Conservation (phyloP, 2,888 invertebrate genomes). For the Trissolcus japonicus region DNA sequence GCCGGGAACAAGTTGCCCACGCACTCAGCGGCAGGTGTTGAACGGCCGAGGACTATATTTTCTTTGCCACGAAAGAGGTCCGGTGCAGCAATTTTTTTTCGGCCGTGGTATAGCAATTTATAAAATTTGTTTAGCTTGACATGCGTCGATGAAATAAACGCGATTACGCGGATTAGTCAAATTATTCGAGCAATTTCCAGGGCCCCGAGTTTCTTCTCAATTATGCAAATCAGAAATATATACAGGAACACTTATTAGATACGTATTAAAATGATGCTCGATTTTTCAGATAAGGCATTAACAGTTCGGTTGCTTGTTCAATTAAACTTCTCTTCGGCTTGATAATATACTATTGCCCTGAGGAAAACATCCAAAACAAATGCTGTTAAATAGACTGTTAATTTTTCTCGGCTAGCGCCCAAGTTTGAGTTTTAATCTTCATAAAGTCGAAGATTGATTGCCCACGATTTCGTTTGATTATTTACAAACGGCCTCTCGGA, state of each 20-base stretch:
- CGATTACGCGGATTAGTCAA: conserved; percentile 4
- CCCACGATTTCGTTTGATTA: conserved; percentile 29
- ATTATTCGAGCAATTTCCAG: conserved; percentile 8
- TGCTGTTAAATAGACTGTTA: conserved; percentile 17
- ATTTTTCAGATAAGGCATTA: conserved; percentile 1
- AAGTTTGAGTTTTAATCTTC: conserved; percentile 5
- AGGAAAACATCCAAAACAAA: no score
- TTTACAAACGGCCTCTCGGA: conserved; percentile 9
- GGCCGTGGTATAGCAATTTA: conserved; percentile 13
- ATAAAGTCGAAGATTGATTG: conserved; percentile 25
- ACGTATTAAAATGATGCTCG: conserved; percentile 1
- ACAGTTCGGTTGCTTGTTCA: no score
- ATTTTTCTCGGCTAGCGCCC: conserved; percentile 13
- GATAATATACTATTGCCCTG: no score
- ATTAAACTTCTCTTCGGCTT: no score
- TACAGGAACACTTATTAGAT: conserved; percentile 1
- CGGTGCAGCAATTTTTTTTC: conserved; percentile 43
- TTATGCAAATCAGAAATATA: conserved; percentile 30
- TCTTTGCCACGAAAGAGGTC: conserved; percentile 15
- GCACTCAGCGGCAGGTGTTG: conserved; percentile 47
- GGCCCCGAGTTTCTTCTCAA: conserved; percentile 6
- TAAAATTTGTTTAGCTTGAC: conserved; percentile 33
- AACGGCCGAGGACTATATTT: conserved; percentile 42
- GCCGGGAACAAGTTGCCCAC: conserved; percentile 51
- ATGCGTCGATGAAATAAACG: conserved; percentile 2